These are phyloP conservation scores for Stramonita haemastoma DNA, from an alignment of 2,888 invertebrate genomes.

Conservation along the genomic window DNA sequence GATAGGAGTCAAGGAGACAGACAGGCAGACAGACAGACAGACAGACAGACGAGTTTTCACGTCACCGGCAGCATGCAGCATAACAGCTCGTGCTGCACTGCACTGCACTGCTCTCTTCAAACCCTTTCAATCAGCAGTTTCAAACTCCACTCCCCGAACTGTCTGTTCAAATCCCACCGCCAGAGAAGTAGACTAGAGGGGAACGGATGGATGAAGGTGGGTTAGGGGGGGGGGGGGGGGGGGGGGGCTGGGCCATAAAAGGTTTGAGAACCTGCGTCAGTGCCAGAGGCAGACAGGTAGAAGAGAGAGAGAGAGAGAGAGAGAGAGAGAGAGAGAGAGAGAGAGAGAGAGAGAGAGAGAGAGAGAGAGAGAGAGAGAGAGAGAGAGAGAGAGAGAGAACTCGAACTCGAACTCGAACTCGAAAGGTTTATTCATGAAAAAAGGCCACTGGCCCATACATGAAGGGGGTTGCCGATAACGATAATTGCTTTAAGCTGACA, in stretches of 20 bases:
- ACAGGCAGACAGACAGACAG: too few relatives aligned
- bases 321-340: not conserved
- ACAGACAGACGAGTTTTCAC: too few relatives aligned
- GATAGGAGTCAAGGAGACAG: too few relatives aligned
- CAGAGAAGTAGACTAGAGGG: not conserved
- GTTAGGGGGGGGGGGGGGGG: not conserved
- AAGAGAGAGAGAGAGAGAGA: not conserved
- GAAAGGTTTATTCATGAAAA: too few relatives aligned
- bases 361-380: not conserved
- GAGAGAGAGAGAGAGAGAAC: too few relatives aligned
- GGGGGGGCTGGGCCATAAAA: not conserved
- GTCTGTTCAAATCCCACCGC: not conserved
- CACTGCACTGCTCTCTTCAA: not conserved
- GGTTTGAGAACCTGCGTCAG: not conserved
- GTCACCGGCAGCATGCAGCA: too few relatives aligned
- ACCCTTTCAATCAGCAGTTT: not conserved
- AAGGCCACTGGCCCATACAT: too few relatives aligned
- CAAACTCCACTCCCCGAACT: not conserved
- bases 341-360: not conserved
- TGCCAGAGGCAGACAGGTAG: not conserved
- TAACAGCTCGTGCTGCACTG: too few relatives aligned
- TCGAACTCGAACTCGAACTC: too few relatives aligned
- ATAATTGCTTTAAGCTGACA: too few relatives aligned
- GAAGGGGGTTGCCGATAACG: too few relatives aligned
- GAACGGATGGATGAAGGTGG: too few relatives aligned